Conservation (phyloP, 1,140 invertebrate genomes). For the Vanessa atalanta region DNA sequence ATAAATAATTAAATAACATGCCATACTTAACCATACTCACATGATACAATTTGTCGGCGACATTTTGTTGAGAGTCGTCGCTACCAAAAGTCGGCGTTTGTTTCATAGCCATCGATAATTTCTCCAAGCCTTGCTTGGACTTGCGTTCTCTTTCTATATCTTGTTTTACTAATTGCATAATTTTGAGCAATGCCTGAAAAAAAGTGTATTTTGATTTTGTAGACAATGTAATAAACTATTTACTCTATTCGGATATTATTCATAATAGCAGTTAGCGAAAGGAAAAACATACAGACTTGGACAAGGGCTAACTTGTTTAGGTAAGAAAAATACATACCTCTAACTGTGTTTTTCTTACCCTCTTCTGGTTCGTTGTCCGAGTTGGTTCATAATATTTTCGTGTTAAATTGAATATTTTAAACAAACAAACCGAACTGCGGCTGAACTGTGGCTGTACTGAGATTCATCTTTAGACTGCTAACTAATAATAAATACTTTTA, state of each 20-base stretch:
- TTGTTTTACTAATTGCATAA: conserved; percentile 90
- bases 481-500: no score
- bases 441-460: no score
- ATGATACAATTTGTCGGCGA: conserved; percentile 94
- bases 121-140: conserved; percentile 92
- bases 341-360: no score
- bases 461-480: no score
- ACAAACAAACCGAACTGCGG: no score
- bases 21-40: conserved; percentile 74
- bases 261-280: no score
- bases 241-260: no score
- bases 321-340: not conserved
- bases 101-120: conserved; percentile 93
- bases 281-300: no score
- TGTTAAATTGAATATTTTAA: no score
- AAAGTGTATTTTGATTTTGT: not conserved
- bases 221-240: not conserved
- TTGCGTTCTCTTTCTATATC: conserved; percentile 93
- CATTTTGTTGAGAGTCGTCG: conserved; percentile 95
- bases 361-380: no score
- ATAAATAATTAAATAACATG: not conserved
- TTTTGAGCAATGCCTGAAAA: conserved; percentile 88
- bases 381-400: no score
- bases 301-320: no score
- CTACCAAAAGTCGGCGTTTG: conserved; percentile 93